Percentiles rank a stretch among this genome's conserved stretches.
phyloP scores from a whole-genome alignment of 1,140 invertebrate species.

The Nilaparvata lugens region DNA sequence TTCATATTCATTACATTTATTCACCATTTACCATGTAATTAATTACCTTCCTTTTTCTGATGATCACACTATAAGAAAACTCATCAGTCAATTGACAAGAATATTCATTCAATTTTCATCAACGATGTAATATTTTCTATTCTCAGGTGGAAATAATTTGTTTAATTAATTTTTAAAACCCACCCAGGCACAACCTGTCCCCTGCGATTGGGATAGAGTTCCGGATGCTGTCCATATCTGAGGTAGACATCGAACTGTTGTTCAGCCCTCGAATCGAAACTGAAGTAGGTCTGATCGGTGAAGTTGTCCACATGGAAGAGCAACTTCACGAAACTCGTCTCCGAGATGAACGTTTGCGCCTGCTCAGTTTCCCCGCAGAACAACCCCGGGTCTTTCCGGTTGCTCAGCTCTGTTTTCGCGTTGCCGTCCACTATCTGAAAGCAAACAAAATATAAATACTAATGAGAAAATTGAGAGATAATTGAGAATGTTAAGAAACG shows the following conservation, averaged over 20 bases:
- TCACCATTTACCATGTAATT: too few relatives aligned
- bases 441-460: conserved; percentile 17
- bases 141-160: too few relatives aligned
- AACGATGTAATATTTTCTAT: too few relatives aligned
- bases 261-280: conserved; percentile 69
- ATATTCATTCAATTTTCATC: too few relatives aligned
- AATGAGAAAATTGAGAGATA: too few relatives aligned
- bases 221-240: conserved; percentile 83
- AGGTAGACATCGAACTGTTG: conserved; percentile 82
- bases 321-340: conserved; percentile 84
- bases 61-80: too few relatives aligned
- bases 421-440: conserved; percentile 73
- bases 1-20: too few relatives aligned
- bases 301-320: conserved; percentile 86
- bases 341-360: conserved; percentile 86
- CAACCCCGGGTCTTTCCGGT: conserved; percentile 74
- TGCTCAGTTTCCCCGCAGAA: conserved; percentile 90
- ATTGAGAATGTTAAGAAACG: too few relatives aligned
- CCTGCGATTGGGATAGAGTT: conserved; percentile 79
- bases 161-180: too few relatives aligned
- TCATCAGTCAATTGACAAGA: too few relatives aligned
- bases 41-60: too few relatives aligned
- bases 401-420: conserved; percentile 73
- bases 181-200: conserved; percentile 72
- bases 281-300: conserved; percentile 78